A percentile compares a stretch with the other conserved stretches of the same genome.
phyloP scores from a whole-genome alignment of 2,888 invertebrate genomes.

The Brenthis ino region DNA sequence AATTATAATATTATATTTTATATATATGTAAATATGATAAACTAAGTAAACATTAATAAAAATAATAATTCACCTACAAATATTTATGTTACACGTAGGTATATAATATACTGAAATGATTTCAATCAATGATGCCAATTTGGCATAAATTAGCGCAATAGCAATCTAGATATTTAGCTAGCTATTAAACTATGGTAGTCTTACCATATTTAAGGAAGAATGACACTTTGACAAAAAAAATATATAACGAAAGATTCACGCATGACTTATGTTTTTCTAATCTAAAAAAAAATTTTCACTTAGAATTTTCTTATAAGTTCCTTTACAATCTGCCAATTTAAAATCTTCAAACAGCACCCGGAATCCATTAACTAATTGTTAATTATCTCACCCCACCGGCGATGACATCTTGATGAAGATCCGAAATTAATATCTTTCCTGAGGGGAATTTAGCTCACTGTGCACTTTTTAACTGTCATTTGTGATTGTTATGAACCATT shows the following conservation, averaged over 20 bases:
- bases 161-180: no score
- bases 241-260: not conserved
- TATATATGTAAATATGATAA: no score
- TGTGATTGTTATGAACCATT: conserved; percentile 20
- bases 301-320: conserved; percentile 1
- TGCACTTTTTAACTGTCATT: conserved; percentile 36
- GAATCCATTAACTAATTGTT: conserved; percentile 69
- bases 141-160: no score
- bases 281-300: not conserved
- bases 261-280: not conserved
- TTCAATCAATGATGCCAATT: no score
- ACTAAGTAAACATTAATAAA: no score
- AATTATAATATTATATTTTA: no score
- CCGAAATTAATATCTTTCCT: conserved; percentile 51
- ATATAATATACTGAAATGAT: no score
- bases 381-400: conserved; percentile 58
- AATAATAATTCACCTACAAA: no score
- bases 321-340: conserved; percentile 19
- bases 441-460: conserved; percentile 20
- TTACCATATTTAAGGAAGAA: no score
- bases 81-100: no score
- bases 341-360: conserved; percentile 18
- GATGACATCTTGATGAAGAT: conserved; percentile 61
- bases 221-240: no score
- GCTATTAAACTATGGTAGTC: no score